Percentiles rank a stretch among this genome's conserved stretches.
Conservation (phyloP, 2,888 invertebrate genomes). For the Metacarcinus magister region DNA sequence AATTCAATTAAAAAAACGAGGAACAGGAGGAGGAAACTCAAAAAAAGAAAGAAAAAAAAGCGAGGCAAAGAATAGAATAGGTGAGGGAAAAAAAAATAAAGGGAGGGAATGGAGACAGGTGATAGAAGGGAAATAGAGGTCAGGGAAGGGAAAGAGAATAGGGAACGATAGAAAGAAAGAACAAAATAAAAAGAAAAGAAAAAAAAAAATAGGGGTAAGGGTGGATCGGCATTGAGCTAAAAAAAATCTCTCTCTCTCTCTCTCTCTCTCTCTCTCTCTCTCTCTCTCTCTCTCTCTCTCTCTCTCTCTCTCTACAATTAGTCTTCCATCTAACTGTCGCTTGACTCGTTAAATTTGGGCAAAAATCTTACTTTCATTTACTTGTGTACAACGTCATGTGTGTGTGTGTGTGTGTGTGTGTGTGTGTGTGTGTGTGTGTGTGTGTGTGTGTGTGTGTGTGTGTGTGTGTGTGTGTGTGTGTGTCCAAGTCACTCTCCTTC, state of each 20-base stretch:
- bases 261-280: constrained; percentile 58
- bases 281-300: constrained; percentile 16
- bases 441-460: too few species aligned
- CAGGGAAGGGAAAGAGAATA: constrained; percentile 9
- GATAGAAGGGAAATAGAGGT: background rate
- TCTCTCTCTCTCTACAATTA: constrained; percentile 8
- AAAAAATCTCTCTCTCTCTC: background rate
- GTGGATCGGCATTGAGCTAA: background rate
- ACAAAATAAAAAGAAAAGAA: background rate
- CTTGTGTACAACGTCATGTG: too few species aligned
- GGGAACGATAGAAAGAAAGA: background rate
- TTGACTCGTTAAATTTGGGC: too few species aligned
- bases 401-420: background rate
- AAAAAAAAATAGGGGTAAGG: too few species aligned
- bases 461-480: too few species aligned
- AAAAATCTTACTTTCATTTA: too few species aligned
- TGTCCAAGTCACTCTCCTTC: too few species aligned
- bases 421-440: background rate
- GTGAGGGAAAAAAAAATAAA: too few species aligned
- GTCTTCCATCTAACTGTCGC: background rate
- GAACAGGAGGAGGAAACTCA: background rate
- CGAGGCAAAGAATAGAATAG: too few species aligned
- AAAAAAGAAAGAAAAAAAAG: background rate
- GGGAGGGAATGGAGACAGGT: too few species aligned
- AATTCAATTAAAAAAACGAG: background rate